Conservation (phyloP, 2,113 vertebrate species). For the Spilogale gracilis region DNA sequence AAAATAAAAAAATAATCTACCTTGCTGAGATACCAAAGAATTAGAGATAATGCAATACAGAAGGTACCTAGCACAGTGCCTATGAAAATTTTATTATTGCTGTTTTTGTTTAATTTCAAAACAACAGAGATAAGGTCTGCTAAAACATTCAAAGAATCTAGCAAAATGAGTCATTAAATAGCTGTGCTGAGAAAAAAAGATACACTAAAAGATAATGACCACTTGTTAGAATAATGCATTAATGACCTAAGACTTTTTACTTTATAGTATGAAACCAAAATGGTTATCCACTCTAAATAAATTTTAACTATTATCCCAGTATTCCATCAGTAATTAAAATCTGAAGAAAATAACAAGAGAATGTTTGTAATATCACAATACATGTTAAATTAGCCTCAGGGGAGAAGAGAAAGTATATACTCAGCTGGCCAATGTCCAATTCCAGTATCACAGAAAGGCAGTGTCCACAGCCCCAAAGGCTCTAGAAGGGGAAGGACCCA, state of each 20-base stretch:
- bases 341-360: slow-evolving; percentile 29
- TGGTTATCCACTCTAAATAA: slow-evolving; percentile 13
- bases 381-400: background rate
- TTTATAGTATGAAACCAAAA: slow-evolving; percentile 54
- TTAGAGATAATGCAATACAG: background rate
- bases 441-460: background rate
- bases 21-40: slow-evolving; percentile 4
- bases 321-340: slow-evolving; percentile 34
- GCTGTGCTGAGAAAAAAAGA: slow-evolving; percentile 31
- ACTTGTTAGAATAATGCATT: background rate
- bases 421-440: background rate
- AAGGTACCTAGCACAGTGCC: background rate
- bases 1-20: background rate
- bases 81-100: background rate
- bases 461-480: background rate
- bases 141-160: slow-evolving; percentile 63
- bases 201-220: background rate
- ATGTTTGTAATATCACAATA: background rate
- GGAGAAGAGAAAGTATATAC: slow-evolving; percentile 12
- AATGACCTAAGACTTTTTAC: background rate
- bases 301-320: background rate
- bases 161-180: slow-evolving; percentile 57
- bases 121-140: background rate
- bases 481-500: background rate
- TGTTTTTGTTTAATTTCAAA: background rate